Conservation (phyloP, 2,888 invertebrate species). For the Luffia ferchaultella region DNA sequence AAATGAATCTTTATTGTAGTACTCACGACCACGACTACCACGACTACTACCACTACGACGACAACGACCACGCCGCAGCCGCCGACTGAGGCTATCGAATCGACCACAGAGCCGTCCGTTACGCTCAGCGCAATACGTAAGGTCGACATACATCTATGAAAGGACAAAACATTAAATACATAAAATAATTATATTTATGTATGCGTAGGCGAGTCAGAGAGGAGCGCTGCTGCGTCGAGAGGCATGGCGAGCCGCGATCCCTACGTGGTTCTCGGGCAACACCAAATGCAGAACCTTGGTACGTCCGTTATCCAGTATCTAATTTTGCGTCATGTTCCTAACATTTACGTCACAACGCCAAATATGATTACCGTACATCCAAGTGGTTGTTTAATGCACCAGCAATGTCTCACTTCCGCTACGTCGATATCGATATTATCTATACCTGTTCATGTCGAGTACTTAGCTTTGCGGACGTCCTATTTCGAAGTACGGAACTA, state of each 20-base stretch:
- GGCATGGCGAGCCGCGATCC: slow-evolving; percentile 46
- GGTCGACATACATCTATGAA: neutral
- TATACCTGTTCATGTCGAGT: no score
- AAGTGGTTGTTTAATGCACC: no score
- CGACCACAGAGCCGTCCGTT: neutral
- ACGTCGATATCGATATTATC: no score
- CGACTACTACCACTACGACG: slow-evolving; percentile 35
- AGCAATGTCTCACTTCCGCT: no score
- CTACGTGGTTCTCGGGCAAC: slow-evolving; percentile 53
- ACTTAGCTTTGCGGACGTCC: no score
- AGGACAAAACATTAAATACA: neutral
- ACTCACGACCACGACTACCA: slow-evolving; percentile 34
- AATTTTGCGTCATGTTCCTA: slow-evolving; percentile 2
- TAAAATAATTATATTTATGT: neutral
- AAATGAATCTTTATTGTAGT: neutral
- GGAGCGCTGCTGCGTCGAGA: slow-evolving; percentile 48
- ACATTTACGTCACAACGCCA: neutral
- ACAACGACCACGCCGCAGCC: slow-evolving; percentile 33
- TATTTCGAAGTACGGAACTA: no score
- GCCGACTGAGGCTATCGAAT: slow-evolving; percentile 11
- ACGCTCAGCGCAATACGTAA: neutral
- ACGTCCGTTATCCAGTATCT: slow-evolving; percentile 12
- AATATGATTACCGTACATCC: neutral
- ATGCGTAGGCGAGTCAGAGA: slow-evolving; percentile 36
- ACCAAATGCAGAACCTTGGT: slow-evolving; percentile 60